Percentiles rank a stretch among this genome's conserved stretches.
phyloP scores from a whole-genome alignment of 2,888 invertebrate genomes.

The Morpho helenor region DNA sequence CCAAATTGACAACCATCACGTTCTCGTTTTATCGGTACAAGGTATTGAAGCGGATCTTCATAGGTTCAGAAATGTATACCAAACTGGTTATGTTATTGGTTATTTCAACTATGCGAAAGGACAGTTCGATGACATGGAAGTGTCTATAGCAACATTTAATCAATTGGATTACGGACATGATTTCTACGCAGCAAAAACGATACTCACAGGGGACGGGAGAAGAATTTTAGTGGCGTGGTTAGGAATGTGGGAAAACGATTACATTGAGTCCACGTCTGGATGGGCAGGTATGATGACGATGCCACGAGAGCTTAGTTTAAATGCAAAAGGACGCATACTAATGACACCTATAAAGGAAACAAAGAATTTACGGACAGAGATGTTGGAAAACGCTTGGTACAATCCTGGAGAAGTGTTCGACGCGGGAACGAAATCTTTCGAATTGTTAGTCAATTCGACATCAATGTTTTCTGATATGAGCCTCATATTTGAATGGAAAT shows the following conservation, averaged over 20 bases:
- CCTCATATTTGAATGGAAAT: slow-evolving; percentile 53
- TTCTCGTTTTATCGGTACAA: slow-evolving; percentile 62
- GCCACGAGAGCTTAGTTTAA: slow-evolving; percentile 54
- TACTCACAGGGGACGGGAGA: slow-evolving; percentile 52
- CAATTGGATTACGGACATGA: slow-evolving; percentile 67
- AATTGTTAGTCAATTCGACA: slow-evolving; percentile 54
- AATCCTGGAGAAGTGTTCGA: slow-evolving; percentile 55
- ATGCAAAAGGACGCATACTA: slow-evolving; percentile 41
- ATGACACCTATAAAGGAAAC: slow-evolving; percentile 55
- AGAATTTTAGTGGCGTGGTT: slow-evolving; percentile 65
- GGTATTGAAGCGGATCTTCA: slow-evolving; percentile 54
- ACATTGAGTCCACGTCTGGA: slow-evolving; percentile 49
- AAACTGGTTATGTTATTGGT: slow-evolving; percentile 63
- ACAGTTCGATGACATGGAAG: slow-evolving; percentile 52
- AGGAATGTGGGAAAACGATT: slow-evolving; percentile 62
- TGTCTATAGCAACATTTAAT: slow-evolving; percentile 57
- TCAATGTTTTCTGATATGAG: slow-evolving; percentile 39
- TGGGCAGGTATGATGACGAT: slow-evolving; percentile 67
- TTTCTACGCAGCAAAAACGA: slow-evolving; percentile 63
- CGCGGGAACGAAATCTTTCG: slow-evolving; percentile 53
- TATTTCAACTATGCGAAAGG: slow-evolving; percentile 48
- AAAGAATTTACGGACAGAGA: slow-evolving; percentile 42
- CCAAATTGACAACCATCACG: slow-evolving; percentile 53
- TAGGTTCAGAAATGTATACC: slow-evolving; percentile 56
- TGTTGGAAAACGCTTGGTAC: slow-evolving; percentile 61